Base-by-base conservation (phyloP, 2,888 invertebrate genomes). In the Synergus itoensis region DNA sequence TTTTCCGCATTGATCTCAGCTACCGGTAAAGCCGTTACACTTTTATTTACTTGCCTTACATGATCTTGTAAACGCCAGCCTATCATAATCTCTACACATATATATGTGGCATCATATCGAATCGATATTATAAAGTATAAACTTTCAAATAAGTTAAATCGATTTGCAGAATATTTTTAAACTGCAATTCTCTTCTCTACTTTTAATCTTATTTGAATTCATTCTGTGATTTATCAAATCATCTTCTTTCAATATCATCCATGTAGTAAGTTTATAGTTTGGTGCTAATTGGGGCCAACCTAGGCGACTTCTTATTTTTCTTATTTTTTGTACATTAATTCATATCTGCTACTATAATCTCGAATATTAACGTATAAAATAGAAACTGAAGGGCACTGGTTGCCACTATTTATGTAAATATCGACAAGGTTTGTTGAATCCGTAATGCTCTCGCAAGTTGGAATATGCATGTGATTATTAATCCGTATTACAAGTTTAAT, bases 401-500 rank as follows among this genome's bases (percentile, higher is more conserved):
- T 88, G 88, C 85, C 86, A 84, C 82, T 89, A 88, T 88, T 90
- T 90, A 90, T 89, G 90, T 89, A 90, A 89, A 90, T 89, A 83
- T n/a, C 84, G 84, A 85, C 82, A 85, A 86, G 88, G 87, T 84
- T 89, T 88, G 89, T 89, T 89, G 87, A 89, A 88, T 88, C 88
- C 88, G 86, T 88, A 90, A 90, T 90, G 87, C 87, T 85, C 18
- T 88, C 88, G 86, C 86, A 82, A 86, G 84, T 81, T 81, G 85
- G 86, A 87, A 88, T 87, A 85, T 89, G 87, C 87, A 87, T 89
- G 89, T 90, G 88, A 89, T 89, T 90, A 89, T 90, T n/a, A 90
- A 90, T 90, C 87, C 84, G 82, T 80, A 85, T 87, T 86, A 86
- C 86, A 84, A 80, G 83, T 83, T 85, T 90, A 90, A 90, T 90